Evolutionary conservation across 1,140 invertebrate genomes (phyloP).

Genomic region (roundworm (Caenorhabditis elegans)): WBcel235 BX284605.5:10468001-10468500

Average conservation of each 20-base stretch:
- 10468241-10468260: not conserved
- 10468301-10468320: constrained; percentile 7
- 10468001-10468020: no score
- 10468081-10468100: not conserved
- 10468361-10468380: not conserved
- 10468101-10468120: no score
- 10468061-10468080: no score
- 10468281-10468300: not conserved
- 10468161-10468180: not conserved
- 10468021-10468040: no score
- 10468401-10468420: constrained; percentile 10
- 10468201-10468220: not conserved
- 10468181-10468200: not conserved
- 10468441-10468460: constrained; percentile 17
- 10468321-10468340: not conserved
- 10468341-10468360: not conserved
- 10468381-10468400: constrained; percentile 9
- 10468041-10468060: no score
- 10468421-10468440: not conserved
- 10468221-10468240: no score
- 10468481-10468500: not conserved
- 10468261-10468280: not conserved
- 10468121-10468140: not conserved
- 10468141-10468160: not conserved
- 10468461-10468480: not conserved